Conservation (phyloP, 2,113 vertebrate species). For the Anarrhichthys ocellatus region DNA sequence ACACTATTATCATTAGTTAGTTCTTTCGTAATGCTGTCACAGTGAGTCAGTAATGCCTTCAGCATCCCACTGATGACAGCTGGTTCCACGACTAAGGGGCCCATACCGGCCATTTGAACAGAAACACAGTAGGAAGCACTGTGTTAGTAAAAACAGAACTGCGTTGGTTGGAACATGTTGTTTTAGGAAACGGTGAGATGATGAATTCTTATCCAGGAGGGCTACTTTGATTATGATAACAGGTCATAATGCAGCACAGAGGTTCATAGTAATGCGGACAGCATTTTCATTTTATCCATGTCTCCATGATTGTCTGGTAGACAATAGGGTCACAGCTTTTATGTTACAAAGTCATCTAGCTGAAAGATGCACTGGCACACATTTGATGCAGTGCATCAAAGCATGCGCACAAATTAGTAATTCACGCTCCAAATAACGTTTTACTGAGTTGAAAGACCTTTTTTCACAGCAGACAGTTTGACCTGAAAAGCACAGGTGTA, state of each 20-base stretch:
- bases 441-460: neutral
- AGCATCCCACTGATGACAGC: neutral
- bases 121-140: neutral
- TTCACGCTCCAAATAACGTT: neutral
- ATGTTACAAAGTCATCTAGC: neutral
- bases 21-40: neutral
- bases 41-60: neutral
- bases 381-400: neutral
- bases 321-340: neutral
- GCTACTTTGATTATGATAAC: neutral
- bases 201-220: neutral
- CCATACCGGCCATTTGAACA: neutral
- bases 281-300: neutral
- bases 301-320: neutral
- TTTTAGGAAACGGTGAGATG: neutral
- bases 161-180: neutral
- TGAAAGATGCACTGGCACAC: neutral
- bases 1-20: neutral
- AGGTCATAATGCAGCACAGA: neutral
- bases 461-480: neutral
- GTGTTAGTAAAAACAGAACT: neutral
- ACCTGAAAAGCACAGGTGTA: neutral
- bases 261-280: neutral
- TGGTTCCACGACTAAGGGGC: neutral
- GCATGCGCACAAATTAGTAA: neutral